These are phyloP conservation scores for Macrochelys suwanniensis DNA, from an alignment of 2,797 vertebrate genomes.

Conservation along the genomic window DNA sequence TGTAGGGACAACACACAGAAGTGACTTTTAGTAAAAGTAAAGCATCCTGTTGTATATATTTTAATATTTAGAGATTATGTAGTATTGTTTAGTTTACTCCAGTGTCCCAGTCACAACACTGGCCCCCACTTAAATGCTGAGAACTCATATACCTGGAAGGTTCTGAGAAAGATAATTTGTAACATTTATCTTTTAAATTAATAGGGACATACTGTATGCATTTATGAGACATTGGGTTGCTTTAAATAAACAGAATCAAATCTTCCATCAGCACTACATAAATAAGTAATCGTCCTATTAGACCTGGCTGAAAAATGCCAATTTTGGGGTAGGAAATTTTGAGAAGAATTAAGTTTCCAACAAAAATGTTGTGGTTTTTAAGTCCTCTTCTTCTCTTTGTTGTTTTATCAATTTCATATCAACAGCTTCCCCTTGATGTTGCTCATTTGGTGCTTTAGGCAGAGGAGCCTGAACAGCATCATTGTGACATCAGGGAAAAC, in stretches of 20 bases:
- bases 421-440: neutral
- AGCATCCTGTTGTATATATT: neutral
- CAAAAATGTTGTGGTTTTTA: neutral
- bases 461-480: neutral
- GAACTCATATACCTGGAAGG: neutral
- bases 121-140: neutral
- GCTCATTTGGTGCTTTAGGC: neutral
- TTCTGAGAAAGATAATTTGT: neutral
- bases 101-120: neutral
- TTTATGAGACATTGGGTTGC: neutral
- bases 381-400: neutral
- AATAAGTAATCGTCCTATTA: neutral
- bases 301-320: neutral
- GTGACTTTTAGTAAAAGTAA: neutral
- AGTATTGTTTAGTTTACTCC: neutral
- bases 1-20: neutral
- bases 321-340: neutral
- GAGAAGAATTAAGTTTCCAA: neutral
- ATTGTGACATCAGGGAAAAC: neutral
- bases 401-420: neutral
- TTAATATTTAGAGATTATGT: neutral
- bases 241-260: neutral
- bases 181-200: neutral
- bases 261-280: neutral
- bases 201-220: neutral